Evolutionary conservation across 2,113 vertebrate species (phyloP), one percentile per base, ranked within the genome.

Genomic region (Chamaetylas fuelleborni): DNA sequence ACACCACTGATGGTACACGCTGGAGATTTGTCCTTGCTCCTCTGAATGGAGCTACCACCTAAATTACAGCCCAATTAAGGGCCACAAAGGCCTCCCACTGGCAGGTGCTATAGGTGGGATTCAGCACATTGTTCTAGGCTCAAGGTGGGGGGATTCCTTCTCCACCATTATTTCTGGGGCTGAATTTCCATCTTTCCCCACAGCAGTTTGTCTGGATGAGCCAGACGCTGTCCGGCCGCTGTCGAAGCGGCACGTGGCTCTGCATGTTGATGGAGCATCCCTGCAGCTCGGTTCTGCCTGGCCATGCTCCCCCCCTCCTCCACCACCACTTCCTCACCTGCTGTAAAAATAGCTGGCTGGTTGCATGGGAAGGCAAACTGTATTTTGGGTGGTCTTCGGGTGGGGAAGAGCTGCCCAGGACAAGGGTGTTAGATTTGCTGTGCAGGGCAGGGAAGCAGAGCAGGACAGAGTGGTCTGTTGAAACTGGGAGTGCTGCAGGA

Each of bases 201-300:
- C 4, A 1, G 71, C 6, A 7, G 89, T 20, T n/a, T 57, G 76
- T 95, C 93, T 92, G 80, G 71, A 51, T 1, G 25, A 93, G 86
- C 93, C 19, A 83, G 94, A 92, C 45, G 7, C 62, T 20, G 45
- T 83, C 94, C 83, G 5, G 93, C 91, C 81, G 14, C 93, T 6
- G 2, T 43, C 4, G 14, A 80, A 85, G 45, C 15, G 66, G 93
- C 82, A 80, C 17, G 4, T 58, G 1, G 22, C 67, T 86, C 36
- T 40, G 96, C 89, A 92, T 95, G 88, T 72, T 93, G 96, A 96
- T 95, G 90, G 81, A 73, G 81, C 87, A 31, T 86, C 72, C 77
- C 92, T 40, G 84, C 12, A 0, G 61, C 23, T 6, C 50, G 9
- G 70, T 86, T 92, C 91, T 86, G 74, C 82, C 54, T 3, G 3